phyloP scores from a whole-genome alignment of 2,113 vertebrate genomes.

The Phyllostomus hastatus region DNA sequence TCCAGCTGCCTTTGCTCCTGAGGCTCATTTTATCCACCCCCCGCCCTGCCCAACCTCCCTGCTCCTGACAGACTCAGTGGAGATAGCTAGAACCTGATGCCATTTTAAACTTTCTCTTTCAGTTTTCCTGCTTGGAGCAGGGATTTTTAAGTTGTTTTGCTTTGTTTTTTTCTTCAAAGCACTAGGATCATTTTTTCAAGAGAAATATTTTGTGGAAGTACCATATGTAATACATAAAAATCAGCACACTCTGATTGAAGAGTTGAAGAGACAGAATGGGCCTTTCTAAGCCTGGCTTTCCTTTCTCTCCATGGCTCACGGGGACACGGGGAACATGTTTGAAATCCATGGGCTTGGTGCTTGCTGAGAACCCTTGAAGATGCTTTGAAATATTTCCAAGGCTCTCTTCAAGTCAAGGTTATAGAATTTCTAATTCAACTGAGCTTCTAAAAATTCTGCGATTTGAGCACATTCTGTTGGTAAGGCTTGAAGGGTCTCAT shows the following conservation, averaged over 20 bases:
- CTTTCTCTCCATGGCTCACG: background rate
- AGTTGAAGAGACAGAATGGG: background rate
- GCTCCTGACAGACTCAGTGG: background rate
- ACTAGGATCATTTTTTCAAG: background rate
- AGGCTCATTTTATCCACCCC: background rate
- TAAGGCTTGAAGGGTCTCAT: background rate
- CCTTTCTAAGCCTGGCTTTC: background rate
- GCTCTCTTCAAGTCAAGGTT: background rate
- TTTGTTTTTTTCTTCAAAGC: background rate
- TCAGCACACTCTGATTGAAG: background rate
- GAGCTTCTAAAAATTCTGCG: background rate
- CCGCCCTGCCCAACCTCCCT: background rate
- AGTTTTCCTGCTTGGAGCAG: background rate
- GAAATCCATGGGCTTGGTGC: background rate
- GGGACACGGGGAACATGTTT: background rate
- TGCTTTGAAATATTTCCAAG: constrained; percentile 24
- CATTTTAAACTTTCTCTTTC: background rate
- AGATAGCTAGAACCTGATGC: background rate
- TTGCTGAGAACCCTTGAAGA: constrained; percentile 25
- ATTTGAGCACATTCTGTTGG: background rate
- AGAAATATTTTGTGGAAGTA: background rate
- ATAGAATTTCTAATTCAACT: constrained; percentile 16
- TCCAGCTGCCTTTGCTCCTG: background rate
- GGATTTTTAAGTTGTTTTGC: background rate
- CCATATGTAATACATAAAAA: background rate